phyloP scores from a whole-genome alignment of 2,797 vertebrate genomes.

The Apodemus agrarius region DNA sequence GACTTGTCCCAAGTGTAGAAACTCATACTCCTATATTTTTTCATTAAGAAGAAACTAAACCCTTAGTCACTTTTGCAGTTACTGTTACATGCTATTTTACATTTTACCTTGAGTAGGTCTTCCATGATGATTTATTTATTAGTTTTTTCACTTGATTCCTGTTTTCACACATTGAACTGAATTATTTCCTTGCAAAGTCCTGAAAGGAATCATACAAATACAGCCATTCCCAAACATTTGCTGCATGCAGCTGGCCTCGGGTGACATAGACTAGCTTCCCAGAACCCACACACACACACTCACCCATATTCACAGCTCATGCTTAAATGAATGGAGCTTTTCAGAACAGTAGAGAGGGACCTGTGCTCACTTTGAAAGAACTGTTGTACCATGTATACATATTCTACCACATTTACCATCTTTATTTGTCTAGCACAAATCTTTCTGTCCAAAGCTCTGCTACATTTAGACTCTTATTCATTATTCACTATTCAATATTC shows the following conservation, averaged over 20 bases:
- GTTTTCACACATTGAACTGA: constrained; percentile 71
- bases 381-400: constrained; percentile 79
- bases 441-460: constrained; percentile 74
- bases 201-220: constrained; percentile 79
- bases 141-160: constrained; percentile 14
- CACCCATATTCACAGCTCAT: constrained; percentile 72
- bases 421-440: constrained; percentile 79
- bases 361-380: constrained; percentile 77
- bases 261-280: constrained; percentile 79
- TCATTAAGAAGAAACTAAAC: constrained; percentile 7
- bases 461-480: constrained; percentile 73
- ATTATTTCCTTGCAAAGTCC: constrained; percentile 74
- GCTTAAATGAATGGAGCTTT: constrained; percentile 87
- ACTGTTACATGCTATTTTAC: constrained; percentile 28
- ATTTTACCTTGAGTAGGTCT: constrained; percentile 65
- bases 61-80: background rate
- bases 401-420: constrained; percentile 78
- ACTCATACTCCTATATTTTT: constrained; percentile 4
- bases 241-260: constrained; percentile 80
- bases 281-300: constrained; percentile 76
- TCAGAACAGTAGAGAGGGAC: constrained; percentile 79
- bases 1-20: background rate
- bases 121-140: constrained; percentile 42
- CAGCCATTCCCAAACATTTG: constrained; percentile 83
- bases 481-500: constrained; percentile 72